These are phyloP conservation scores for Hemibagrus guttatus DNA, from an alignment of 2,797 vertebrate species.

Conservation along the genomic window DNA sequence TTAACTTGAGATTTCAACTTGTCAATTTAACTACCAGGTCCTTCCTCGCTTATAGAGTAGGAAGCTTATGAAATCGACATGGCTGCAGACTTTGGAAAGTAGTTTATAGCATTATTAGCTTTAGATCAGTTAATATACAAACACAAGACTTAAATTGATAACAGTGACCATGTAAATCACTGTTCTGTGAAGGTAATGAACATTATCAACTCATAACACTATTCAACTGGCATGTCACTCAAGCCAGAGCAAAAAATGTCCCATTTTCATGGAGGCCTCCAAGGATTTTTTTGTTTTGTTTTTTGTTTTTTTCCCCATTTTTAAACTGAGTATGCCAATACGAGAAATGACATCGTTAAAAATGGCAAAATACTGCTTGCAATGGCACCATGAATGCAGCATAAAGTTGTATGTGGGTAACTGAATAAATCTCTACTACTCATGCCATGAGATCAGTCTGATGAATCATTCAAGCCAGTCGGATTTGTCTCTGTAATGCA, in stretches of 20 bases:
- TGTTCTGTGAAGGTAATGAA: background rate
- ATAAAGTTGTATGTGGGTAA: background rate
- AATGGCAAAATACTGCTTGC: background rate
- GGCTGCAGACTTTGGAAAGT: too few relatives aligned
- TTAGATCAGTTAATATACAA: background rate
- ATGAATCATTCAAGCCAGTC: background rate
- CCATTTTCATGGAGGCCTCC: too few relatives aligned
- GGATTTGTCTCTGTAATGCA: background rate
- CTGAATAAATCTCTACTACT: background rate
- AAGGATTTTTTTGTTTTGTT: too few relatives aligned
- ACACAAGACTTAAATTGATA: background rate
- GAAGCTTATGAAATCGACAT: background rate
- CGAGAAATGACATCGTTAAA: background rate
- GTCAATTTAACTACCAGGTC: background rate
- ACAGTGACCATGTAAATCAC: background rate
- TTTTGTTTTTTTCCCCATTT: too few relatives aligned
- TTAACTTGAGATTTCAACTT: too few relatives aligned
- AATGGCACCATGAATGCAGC: background rate
- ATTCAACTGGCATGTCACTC: background rate
- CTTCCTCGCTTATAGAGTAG: background rate
- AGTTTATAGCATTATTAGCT: too few relatives aligned
- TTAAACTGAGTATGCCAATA: too few relatives aligned
- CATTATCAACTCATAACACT: background rate
- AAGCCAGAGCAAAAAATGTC: too few relatives aligned
- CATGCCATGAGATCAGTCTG: background rate